phyloP scores from a whole-genome alignment of 2,113 vertebrate species.

The Elgaria multicarinata region DNA sequence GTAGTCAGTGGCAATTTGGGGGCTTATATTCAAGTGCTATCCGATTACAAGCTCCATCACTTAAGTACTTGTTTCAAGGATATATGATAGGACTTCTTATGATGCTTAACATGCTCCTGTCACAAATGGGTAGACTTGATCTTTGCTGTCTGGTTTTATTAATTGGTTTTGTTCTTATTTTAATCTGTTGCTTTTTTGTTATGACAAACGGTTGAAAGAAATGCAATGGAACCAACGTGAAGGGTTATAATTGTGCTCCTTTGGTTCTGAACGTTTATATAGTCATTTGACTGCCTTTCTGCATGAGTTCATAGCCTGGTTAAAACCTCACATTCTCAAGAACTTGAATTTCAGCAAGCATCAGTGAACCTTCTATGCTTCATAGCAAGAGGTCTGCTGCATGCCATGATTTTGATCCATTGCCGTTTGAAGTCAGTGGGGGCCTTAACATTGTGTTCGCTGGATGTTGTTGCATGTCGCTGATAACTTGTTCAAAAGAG shows the following conservation, averaged over 20 bases:
- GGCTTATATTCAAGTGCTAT: background rate
- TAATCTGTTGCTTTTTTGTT: background rate
- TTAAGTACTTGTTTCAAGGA: conserved; percentile 26
- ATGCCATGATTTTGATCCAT: background rate
- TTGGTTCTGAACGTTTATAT: background rate
- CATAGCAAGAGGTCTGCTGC: background rate
- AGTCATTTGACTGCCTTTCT: background rate
- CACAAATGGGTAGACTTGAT: background rate
- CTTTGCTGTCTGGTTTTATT: conserved; percentile 12
- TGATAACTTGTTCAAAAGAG: conserved; percentile 4
- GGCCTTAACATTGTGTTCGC: background rate
- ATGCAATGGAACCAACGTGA: background rate
- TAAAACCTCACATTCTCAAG: background rate
- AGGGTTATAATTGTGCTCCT: background rate
- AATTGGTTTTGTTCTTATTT: conserved; percentile 3
- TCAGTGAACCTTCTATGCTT: background rate
- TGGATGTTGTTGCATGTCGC: background rate
- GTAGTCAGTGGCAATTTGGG: background rate
- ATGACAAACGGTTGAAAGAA: background rate
- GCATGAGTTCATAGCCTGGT: background rate
- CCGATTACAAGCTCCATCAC: background rate
- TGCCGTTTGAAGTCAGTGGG: background rate
- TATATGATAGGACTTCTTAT: background rate
- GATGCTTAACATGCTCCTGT: background rate
- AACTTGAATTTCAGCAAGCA: background rate